A percentile compares a stretch with the other conserved stretches of the same genome.
These are phyloP conservation scores for Progne subis DNA, from an alignment of 2,113 vertebrate species.

Conservation along the genomic window DNA sequence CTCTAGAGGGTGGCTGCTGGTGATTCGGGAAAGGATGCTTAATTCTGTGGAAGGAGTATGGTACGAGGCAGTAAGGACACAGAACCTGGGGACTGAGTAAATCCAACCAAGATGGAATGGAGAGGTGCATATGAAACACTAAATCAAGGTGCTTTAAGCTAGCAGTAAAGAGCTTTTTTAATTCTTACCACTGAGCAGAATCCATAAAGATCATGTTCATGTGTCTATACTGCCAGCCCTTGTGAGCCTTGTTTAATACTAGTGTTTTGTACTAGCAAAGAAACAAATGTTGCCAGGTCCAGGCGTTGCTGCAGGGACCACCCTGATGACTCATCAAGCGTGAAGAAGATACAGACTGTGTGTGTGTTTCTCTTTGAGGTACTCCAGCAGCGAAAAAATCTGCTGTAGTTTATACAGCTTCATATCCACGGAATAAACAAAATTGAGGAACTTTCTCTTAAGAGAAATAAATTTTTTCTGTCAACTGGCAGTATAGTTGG, in stretches of 20 bases:
- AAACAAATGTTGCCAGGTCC: background rate
- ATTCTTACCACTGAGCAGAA: background rate
- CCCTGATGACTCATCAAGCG: accelerated
- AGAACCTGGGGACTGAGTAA: background rate
- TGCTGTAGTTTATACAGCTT: background rate
- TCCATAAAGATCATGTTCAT: background rate
- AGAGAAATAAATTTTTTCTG: background rate
- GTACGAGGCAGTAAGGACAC: background rate
- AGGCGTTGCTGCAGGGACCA: background rate
- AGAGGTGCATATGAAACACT: background rate
- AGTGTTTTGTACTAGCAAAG: background rate
- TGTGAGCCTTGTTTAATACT: background rate
- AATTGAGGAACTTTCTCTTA: background rate
- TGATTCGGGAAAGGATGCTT: background rate
- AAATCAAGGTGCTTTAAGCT: background rate
- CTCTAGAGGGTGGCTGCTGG: background rate
- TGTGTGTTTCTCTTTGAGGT: background rate
- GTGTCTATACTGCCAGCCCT: background rate
- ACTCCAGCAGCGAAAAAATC: background rate
- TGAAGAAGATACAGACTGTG: background rate
- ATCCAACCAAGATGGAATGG: background rate
- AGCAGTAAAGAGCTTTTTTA: background rate
- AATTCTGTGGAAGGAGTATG: background rate
- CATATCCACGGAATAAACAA: background rate
- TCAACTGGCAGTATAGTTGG: background rate